Base-by-base conservation (phyloP, 2,797 vertebrate genomes). In the Echeneis naucrates region DNA sequence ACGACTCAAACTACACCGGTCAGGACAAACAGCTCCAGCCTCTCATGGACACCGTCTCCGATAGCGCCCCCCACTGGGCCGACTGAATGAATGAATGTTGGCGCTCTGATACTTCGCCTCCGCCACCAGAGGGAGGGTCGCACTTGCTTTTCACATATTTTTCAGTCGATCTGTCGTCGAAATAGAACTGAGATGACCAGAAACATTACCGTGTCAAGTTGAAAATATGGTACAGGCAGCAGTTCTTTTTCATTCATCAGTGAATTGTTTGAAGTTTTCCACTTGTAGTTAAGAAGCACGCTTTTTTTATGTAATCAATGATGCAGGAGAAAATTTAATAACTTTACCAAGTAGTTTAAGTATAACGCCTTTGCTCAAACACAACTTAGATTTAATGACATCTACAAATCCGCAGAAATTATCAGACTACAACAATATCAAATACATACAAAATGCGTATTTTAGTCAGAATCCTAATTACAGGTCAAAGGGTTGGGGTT, bases 1-100 rank as follows among this genome's bases (percentile, higher is more conserved):
- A 89, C 83, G 81, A 91, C 35, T 35, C 52, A 2, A n/a, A 38
- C 40, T 35, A 0, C 16, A 55, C 19, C 1, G 62, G 48, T 4
- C 45, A 78, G 47, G 66, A n/a, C n/a, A 75, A 30, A 40, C 59
- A n/a, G 32, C 13, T 13, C 2, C 1, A 0, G 2, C 0, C 8
- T 17, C 23, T 3, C 0, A 19, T 0, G 4, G 0, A 4, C 23
- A 1, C 1, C 4, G 5, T 11, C 2, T 19, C 5, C 0, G 5
- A 88, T 83, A 91, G 87, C 72, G 93, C 60, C 92, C 48, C 47
- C 81, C 62, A 9, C 40, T 11, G 88, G 0, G 7, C 21, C 0
- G 93, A 82, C 0, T 9, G 66, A 61, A 4, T 12, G 3, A 16
- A 2, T 38, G 60, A 44, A 4, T 5, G n/a, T n/a, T n/a, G n/a